Conservation (phyloP, 2,113 vertebrate species). For the Anarrhichthys ocellatus region DNA sequence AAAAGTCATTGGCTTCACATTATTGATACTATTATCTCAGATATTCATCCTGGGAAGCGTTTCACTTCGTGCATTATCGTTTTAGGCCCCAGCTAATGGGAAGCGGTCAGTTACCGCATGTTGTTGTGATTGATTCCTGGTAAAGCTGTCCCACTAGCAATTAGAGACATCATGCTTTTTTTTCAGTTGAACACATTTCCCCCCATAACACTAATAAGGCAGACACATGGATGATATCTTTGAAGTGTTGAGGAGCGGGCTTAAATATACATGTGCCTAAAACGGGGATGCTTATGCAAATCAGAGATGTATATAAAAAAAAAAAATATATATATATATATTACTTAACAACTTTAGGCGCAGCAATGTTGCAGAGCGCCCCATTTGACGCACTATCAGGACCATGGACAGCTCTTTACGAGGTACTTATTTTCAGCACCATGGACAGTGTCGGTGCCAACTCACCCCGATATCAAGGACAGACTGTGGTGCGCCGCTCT, state of each 20-base stretch:
- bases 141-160: constrained; percentile 27
- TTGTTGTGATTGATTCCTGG: constrained; percentile 57
- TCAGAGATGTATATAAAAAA: too few relatives aligned
- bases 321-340: neutral
- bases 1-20: constrained; percentile 24
- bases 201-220: constrained; percentile 10
- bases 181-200: constrained; percentile 45
- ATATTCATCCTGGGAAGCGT: constrained; percentile 29
- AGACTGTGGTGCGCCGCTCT: constrained; percentile 94
- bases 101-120: constrained; percentile 48
- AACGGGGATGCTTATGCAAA: constrained; percentile 42
- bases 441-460: constrained; percentile 54
- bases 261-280: constrained; percentile 25
- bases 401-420: neutral
- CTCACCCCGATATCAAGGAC: constrained; percentile 96
- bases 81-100: constrained; percentile 55
- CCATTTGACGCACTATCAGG: constrained; percentile 8
- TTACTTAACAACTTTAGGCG: constrained; percentile 30
- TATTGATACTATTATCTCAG: constrained; percentile 42
- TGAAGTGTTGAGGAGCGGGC: constrained; percentile 35
- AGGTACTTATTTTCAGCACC: constrained; percentile 42
- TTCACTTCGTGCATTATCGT: constrained; percentile 57
- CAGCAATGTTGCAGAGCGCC: constrained; percentile 24
- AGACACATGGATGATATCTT: constrained; percentile 29
- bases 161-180: constrained; percentile 37